phyloP scores from a whole-genome alignment of 2,888 invertebrate species.

The Harmothoe impar region DNA sequence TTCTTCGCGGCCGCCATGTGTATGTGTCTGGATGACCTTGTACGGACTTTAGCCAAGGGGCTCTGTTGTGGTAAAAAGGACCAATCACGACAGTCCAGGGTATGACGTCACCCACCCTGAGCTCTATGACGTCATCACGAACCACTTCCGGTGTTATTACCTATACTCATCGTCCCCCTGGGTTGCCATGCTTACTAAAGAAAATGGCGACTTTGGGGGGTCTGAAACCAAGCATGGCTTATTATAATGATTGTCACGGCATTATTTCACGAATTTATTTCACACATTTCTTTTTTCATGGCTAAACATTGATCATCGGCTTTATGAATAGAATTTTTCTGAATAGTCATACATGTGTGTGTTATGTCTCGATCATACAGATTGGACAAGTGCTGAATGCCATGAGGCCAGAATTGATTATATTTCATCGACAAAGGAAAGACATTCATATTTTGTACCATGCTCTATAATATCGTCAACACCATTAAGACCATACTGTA shows the following conservation, averaged over 20 bases:
- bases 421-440: not conserved
- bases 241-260: not conserved
- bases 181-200: not conserved
- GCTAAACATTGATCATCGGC: too few relatives aligned
- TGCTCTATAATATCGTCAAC: not conserved
- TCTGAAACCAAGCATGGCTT: not conserved
- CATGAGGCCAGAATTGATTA: not conserved
- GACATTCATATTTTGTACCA: not conserved
- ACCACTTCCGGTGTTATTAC: constrained; percentile 40
- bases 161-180: not conserved
- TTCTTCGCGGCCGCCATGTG: constrained; percentile 74
- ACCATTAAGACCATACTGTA: not conserved
- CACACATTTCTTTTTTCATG: too few relatives aligned
- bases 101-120: constrained; percentile 45
- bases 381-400: not conserved
- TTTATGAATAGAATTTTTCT: not conserved
- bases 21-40: constrained; percentile 70
- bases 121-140: constrained; percentile 27
- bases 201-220: not conserved
- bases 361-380: not conserved
- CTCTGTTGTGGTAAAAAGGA: constrained; percentile 62
- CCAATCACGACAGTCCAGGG: constrained; percentile 21
- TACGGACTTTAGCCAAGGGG: constrained; percentile 66
- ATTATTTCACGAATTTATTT: too few relatives aligned
- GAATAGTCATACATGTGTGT: not conserved